Conservation (phyloP, 1,140 invertebrate genomes). For the Micrasema minimum region DNA sequence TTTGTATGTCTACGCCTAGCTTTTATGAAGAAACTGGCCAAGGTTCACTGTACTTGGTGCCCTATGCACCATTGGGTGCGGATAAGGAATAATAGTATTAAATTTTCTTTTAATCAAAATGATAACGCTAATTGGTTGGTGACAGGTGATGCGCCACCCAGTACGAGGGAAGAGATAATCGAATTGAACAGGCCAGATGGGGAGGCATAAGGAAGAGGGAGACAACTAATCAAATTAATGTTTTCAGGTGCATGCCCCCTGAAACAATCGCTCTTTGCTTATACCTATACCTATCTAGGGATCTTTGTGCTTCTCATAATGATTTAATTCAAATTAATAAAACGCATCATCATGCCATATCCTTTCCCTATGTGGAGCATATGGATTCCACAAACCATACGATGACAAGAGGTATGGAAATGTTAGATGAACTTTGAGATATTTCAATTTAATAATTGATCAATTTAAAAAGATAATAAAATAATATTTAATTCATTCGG, state of each 20-base stretch:
- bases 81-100: no score
- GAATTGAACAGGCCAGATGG: background rate
- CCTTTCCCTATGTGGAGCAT: background rate
- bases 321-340: background rate
- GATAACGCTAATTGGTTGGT: no score
- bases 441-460: background rate
- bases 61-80: no score
- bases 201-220: background rate
- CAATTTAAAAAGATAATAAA: no score
- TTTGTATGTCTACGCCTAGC: no score
- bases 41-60: no score
- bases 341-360: background rate
- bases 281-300: background rate
- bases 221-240: constrained; percentile 6
- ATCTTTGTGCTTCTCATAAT: background rate
- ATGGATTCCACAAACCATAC: no score
- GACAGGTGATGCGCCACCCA: no score
- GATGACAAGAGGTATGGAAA: no score
- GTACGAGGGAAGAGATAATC: background rate
- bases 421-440: background rate
- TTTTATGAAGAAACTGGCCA: no score
- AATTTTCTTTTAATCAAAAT: no score
- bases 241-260: constrained; percentile 1
- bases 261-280: background rate
- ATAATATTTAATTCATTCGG: no score